Percentiles rank a stretch among this genome's conserved stretches.
phyloP scores from a whole-genome alignment of 2,888 invertebrate genomes.

The Cenopis cana region DNA sequence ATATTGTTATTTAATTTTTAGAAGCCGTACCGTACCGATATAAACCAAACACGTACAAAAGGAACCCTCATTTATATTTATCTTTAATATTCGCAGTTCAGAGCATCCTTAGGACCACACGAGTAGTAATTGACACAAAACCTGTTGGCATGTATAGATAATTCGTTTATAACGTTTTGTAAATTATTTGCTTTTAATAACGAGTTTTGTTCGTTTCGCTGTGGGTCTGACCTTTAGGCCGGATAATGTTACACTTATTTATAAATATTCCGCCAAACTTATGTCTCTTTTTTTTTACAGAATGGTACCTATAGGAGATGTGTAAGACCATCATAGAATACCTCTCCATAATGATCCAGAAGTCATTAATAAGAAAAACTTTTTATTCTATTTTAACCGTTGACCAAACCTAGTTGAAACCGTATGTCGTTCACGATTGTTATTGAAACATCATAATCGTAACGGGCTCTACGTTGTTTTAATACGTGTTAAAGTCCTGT shows the following conservation, averaged over 20 bases:
- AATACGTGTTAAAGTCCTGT: too few species aligned
- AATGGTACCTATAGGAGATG: too few species aligned
- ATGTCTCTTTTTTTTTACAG: too few species aligned
- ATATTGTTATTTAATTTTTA: not conserved
- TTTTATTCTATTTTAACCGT: too few species aligned
- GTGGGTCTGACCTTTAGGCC: not conserved
- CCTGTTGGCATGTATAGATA: conserved; percentile 18
- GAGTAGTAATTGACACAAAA: conserved; percentile 26
- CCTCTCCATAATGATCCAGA: too few species aligned
- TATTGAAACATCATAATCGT: too few species aligned
- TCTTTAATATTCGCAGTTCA: conserved; percentile 14
- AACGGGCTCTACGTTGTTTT: too few species aligned
- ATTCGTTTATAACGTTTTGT: conserved; percentile 23
- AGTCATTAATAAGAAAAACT: too few species aligned
- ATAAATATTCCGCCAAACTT: not conserved
- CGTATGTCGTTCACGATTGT: too few species aligned
- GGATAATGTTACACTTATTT: conserved; percentile 10
- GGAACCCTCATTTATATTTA: conserved; percentile 4
- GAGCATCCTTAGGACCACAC: conserved; percentile 23
- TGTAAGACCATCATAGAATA: too few species aligned
- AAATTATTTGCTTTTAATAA: conserved; percentile 27
- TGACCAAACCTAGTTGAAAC: too few species aligned
- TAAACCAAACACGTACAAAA: too few species aligned
- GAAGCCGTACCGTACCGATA: not conserved
- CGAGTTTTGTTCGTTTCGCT: not conserved